Evolutionary conservation across 2,113 vertebrate species (phyloP).

Genomic region (Sterrhoptilus dennistouni): DNA sequence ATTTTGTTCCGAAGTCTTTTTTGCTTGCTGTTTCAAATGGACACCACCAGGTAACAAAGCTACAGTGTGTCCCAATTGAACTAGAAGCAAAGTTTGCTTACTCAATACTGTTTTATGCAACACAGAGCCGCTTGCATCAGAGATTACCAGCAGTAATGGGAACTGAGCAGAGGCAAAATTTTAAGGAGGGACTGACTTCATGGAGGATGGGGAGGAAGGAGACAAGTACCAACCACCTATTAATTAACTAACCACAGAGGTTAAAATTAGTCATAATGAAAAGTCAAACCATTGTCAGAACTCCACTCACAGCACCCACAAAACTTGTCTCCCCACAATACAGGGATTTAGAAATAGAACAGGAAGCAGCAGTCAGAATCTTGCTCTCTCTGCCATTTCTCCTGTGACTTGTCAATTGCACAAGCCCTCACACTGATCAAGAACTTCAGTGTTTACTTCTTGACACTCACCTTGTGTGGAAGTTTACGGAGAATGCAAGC

Average conservation of each 20-base stretch:
- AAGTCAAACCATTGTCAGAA: neutral
- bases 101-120: neutral
- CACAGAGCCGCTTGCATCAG: neutral
- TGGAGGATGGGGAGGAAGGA: neutral
- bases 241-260: neutral
- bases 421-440: neutral
- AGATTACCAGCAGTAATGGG: neutral
- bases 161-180: neutral
- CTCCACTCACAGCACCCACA: neutral
- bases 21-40: neutral
- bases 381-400: neutral
- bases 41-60: neutral
- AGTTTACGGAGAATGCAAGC: neutral
- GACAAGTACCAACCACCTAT: neutral
- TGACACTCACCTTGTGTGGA: neutral
- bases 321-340: neutral
- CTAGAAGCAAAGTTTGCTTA: neutral
- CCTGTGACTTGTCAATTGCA: neutral
- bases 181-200: neutral
- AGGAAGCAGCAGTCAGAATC: neutral
- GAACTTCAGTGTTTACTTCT: neutral
- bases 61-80: neutral
- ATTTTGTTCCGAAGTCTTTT: neutral
- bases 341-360: neutral
- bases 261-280: neutral